Evolutionary conservation across 2,888 invertebrate genomes (phyloP), one percentile per base, ranked within the genome.

Genomic region (Unio pictorum): DNA sequence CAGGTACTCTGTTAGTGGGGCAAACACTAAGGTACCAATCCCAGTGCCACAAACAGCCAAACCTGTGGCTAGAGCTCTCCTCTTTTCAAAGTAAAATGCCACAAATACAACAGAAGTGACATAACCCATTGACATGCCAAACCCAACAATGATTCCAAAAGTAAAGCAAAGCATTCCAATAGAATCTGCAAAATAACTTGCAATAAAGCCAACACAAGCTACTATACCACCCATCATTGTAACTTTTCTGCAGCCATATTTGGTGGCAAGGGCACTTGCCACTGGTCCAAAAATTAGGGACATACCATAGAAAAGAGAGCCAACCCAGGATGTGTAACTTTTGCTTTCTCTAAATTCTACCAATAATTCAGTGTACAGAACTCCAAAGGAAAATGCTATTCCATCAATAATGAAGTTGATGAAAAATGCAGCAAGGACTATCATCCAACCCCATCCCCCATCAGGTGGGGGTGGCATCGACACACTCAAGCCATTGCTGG

Each of bases 391-490:
- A 91, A 96, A 96, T 0, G 96, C 96, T 79, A 96, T 94, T 4
- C 97, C 97, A 89, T 97, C 97, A 59, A 96, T 96, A 83, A 97
- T 95, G 75, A 96, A 92, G 89, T 96, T 96, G 76, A 96, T 94
- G 91, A 96, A 92, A 89, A 97, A 97, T 0, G 96, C 94, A 34
- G 95, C 95, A 73, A 94, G 93, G 0, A 97, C 96, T 66, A 97
- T 93, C 55, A 97, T 94, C 97, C 97, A 97, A 7, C 96, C 96
- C 94, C 95, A 96, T 20, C 96, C 96, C 17, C 96, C 96, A 89
- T 96, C 96, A 2, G 95, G 96, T 5, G 87, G 83, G 28, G 83
- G 78, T 4, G 86, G 86, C 73, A 84, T 75, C 11, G 78, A 71
- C 15, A 74, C 57, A 18, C 69, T 66, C 6, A 78, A 81, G 11